A percentile compares a stretch with the other conserved stretches of the same genome.
phyloP scores from a whole-genome alignment of 2,113 vertebrate species.

The Brienomyrus brachyistius region DNA sequence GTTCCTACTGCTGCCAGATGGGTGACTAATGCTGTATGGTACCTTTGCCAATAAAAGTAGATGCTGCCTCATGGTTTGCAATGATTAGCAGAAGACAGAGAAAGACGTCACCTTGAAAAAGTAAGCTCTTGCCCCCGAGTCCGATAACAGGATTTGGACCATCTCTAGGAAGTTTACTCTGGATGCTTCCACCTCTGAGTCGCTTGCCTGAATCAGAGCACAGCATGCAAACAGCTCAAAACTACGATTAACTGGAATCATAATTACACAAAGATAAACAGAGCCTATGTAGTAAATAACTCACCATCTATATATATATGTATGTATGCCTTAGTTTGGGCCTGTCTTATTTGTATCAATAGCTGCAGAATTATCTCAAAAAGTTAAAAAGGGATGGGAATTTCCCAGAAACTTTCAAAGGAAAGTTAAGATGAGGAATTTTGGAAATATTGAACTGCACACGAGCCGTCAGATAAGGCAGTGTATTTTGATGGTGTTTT shows the following conservation, averaged over 20 bases:
- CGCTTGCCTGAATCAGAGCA: conserved; percentile 16
- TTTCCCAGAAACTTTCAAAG: too few species aligned
- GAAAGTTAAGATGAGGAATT: too few species aligned
- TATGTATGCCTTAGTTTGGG: not conserved
- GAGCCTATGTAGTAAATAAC: not conserved
- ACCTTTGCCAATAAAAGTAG: not conserved
- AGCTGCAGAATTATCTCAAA: not conserved
- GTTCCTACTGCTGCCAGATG: not conserved
- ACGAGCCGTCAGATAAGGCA: too few species aligned
- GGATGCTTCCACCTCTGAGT: conserved; percentile 48
- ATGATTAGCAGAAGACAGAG: not conserved
- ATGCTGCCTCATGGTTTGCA: not conserved
- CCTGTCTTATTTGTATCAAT: not conserved
- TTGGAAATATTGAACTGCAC: too few species aligned
- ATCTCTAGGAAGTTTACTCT: conserved; percentile 53
- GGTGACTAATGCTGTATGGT: not conserved
- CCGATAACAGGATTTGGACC: conserved; percentile 56
- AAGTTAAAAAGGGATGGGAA: not conserved
- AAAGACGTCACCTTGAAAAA: conserved; percentile 55
- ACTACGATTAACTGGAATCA: not conserved
- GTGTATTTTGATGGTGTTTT: too few species aligned
- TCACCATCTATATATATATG: not conserved
- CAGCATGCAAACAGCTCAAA: not conserved
- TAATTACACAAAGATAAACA: not conserved
- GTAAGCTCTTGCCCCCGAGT: conserved; percentile 53